These are phyloP conservation scores for Regulus satrapa DNA, from an alignment of 2,113 vertebrate species.

Conservation along the genomic window DNA sequence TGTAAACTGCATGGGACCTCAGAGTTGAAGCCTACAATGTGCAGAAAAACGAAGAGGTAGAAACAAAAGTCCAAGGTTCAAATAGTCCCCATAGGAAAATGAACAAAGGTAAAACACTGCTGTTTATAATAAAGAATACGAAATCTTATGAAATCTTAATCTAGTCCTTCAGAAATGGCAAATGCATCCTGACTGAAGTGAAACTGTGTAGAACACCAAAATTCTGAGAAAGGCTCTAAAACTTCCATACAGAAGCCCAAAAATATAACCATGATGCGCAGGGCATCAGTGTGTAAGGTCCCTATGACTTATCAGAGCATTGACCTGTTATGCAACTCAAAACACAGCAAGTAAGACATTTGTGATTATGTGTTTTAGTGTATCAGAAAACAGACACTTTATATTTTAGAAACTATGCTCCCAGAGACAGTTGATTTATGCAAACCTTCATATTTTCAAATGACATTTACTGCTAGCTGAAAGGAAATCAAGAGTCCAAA, in stretches of 20 bases:
- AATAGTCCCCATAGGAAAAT: background rate
- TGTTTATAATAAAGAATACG: background rate
- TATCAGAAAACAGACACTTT: background rate
- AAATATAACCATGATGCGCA: background rate
- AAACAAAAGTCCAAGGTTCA: background rate
- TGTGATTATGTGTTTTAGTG: background rate
- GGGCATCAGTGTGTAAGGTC: background rate
- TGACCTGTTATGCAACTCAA: background rate
- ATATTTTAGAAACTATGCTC: background rate
- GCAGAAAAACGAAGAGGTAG: background rate
- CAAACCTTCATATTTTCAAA: background rate
- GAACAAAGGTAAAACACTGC: background rate
- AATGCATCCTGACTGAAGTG: background rate
- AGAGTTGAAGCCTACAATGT: background rate
- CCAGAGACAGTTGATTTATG: background rate
- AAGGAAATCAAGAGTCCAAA: background rate
- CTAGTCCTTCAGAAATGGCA: background rate
- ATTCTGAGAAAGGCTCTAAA: background rate
- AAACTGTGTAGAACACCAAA: background rate
- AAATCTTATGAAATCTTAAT: background rate
- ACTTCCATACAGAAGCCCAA: background rate
- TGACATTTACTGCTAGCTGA: background rate
- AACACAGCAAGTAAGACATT: background rate
- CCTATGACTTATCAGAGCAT: background rate
- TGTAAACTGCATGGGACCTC: background rate